phyloP scores from a whole-genome alignment of 2,113 vertebrate genomes.

The Castor canadensis region DNA sequence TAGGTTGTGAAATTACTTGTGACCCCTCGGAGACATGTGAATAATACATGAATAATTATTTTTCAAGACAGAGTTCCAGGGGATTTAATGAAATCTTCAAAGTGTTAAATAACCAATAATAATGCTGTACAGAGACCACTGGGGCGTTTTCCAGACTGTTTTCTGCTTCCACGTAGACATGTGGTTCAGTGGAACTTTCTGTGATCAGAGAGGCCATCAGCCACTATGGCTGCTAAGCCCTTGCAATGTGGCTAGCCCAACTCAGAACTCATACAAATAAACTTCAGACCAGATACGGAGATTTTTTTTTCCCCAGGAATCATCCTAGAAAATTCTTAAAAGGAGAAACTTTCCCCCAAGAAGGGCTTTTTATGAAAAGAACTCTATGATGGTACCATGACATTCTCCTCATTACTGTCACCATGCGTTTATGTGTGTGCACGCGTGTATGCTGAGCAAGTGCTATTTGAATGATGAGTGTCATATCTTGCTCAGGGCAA shows the following conservation, averaged over 20 bases:
- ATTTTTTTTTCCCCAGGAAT: not conserved
- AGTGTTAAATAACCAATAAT: not conserved
- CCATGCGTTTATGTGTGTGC: not conserved
- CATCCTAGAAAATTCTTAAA: not conserved
- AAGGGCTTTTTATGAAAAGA: not conserved
- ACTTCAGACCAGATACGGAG: not conserved
- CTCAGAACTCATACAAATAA: not conserved
- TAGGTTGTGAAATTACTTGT: not conserved
- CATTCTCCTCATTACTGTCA: not conserved
- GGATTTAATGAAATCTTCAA: not conserved
- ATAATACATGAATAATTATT: constrained; percentile 2
- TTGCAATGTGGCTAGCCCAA: not conserved
- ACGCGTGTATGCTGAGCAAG: not conserved
- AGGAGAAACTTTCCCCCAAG: not conserved
- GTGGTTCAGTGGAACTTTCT: not conserved
- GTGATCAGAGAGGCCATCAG: not conserved
- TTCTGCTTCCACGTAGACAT: not conserved
- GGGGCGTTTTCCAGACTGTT: not conserved
- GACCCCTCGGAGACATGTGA: not conserved
- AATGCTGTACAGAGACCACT: not conserved
- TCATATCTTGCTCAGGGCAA: not conserved
- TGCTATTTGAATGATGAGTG: not conserved
- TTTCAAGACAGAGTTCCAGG: not conserved
- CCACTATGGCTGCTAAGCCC: not conserved
- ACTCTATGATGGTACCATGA: not conserved